Conservation (phyloP, 2,888 invertebrate species). For the Caenorhabditis sp. region DNA sequence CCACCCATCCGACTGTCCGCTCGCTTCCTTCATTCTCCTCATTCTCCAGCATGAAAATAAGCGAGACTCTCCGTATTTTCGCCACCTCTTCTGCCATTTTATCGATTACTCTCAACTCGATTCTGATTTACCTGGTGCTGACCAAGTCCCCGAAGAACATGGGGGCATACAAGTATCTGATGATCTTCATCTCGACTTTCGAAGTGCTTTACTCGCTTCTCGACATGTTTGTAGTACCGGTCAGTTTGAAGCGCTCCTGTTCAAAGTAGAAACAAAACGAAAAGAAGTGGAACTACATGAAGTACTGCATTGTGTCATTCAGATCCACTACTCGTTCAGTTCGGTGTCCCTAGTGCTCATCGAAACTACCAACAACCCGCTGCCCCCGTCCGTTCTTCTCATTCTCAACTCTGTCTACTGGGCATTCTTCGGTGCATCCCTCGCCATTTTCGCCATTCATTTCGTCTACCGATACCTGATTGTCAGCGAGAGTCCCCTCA, state of each 20-base stretch:
- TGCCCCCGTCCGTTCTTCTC: not conserved
- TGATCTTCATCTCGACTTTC: slow-evolving; percentile 42
- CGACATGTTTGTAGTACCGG: slow-evolving; percentile 19
- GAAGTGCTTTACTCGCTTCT: slow-evolving; percentile 32
- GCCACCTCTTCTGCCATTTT: not conserved
- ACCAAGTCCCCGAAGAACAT: slow-evolving; percentile 21
- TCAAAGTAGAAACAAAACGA: too few relatives aligned
- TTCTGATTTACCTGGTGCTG: slow-evolving; percentile 19
- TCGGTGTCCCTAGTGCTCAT: slow-evolving; percentile 2
- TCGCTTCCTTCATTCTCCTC: not conserved
- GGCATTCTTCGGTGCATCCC: slow-evolving; percentile 10
- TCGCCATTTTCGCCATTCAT: slow-evolving; percentile 32
- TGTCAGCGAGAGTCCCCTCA: slow-evolving; percentile 6
- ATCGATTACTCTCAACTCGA: slow-evolving; percentile 13
- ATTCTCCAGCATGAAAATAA: not conserved
- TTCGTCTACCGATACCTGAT: slow-evolving; percentile 38
- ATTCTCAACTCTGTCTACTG: slow-evolving; percentile 16
- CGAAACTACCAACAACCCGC: not conserved
- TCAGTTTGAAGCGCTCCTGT: slow-evolving; percentile 8
- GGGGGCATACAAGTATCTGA: slow-evolving; percentile 37
- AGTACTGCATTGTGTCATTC: too few relatives aligned
- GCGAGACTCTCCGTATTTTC: not conserved
- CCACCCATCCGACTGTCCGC: not conserved
- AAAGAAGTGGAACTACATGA: too few relatives aligned
- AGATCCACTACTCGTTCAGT: slow-evolving; percentile 16